Percentiles rank a stretch among this genome's conserved stretches.
These are phyloP conservation scores for Proteles cristata DNA, from an alignment of 2,113 vertebrate species.

Conservation along the genomic window DNA sequence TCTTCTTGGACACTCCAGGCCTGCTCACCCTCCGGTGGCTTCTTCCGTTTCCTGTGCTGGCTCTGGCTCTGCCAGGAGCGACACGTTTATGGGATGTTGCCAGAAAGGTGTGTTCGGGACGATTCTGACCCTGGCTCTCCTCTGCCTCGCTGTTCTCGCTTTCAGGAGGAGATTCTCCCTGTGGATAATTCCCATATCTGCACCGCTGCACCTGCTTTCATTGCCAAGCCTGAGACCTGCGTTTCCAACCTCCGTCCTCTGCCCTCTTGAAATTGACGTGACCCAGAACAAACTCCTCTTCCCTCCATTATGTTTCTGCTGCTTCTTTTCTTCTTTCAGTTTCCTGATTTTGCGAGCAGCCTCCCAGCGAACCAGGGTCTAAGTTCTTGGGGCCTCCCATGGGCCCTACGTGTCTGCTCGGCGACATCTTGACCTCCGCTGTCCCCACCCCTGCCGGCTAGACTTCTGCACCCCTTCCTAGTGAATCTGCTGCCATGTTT, in stretches of 20 bases:
- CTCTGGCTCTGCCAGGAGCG: background rate
- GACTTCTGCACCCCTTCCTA: background rate
- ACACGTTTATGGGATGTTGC: background rate
- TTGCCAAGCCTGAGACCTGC: accelerated
- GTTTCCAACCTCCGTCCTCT: accelerated
- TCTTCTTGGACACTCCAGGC: background rate
- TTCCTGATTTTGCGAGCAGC: background rate
- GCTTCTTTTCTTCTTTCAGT: background rate
- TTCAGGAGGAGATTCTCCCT: background rate
- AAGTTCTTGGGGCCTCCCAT: background rate
- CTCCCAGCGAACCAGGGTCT: background rate
- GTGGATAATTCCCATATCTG: background rate
- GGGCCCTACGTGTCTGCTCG: background rate
- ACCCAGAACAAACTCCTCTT: background rate
- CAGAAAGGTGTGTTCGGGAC: background rate
- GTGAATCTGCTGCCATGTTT: background rate
- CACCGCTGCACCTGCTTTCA: accelerated
- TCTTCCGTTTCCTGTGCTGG: background rate
- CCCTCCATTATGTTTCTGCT: background rate
- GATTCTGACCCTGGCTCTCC: background rate
- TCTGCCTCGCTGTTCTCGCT: background rate
- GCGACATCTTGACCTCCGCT: background rate
- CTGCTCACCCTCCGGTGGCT: background rate
- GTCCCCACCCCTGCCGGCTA: background rate
- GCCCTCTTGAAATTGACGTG: accelerated